phyloP scores from a whole-genome alignment of 2,113 vertebrate genomes.

The Myanophis thanlyinensis region DNA sequence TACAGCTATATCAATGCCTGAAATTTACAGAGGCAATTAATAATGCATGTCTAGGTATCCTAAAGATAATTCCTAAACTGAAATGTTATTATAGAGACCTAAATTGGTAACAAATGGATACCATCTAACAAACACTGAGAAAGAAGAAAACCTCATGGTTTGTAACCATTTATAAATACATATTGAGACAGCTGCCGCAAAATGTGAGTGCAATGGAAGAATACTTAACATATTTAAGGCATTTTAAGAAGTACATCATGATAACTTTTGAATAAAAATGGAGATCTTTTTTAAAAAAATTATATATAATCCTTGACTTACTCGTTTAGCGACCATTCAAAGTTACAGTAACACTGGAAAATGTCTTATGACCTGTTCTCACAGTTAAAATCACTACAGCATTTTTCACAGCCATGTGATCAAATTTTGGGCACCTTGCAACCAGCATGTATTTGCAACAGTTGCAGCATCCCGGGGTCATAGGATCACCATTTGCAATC shows the following conservation, averaged over 20 bases:
- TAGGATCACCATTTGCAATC: neutral
- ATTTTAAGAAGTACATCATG: neutral
- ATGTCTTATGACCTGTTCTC: neutral
- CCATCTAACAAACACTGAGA: neutral
- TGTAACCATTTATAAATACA: neutral
- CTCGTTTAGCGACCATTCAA: neutral
- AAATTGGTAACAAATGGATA: neutral
- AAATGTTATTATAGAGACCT: neutral
- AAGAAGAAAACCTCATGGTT: neutral
- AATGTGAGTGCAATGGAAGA: neutral
- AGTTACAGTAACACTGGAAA: neutral
- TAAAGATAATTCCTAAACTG: neutral
- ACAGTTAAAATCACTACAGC: neutral
- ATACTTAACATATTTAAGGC: neutral
- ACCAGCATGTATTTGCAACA: neutral
- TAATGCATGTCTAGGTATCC: neutral
- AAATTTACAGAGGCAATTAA: neutral
- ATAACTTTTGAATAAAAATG: neutral
- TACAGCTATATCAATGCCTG: neutral
- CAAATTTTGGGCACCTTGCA: neutral
- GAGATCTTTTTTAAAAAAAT: neutral
- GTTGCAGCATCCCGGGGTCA: neutral
- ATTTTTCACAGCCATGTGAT: neutral
- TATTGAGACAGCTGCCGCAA: neutral
- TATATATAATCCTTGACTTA: neutral